Percentiles rank a stretch among this genome's conserved stretches.
Evolutionary conservation across 2,797 vertebrate genomes (phyloP).

Genomic region (Spinibarbus caldwelli): DNA sequence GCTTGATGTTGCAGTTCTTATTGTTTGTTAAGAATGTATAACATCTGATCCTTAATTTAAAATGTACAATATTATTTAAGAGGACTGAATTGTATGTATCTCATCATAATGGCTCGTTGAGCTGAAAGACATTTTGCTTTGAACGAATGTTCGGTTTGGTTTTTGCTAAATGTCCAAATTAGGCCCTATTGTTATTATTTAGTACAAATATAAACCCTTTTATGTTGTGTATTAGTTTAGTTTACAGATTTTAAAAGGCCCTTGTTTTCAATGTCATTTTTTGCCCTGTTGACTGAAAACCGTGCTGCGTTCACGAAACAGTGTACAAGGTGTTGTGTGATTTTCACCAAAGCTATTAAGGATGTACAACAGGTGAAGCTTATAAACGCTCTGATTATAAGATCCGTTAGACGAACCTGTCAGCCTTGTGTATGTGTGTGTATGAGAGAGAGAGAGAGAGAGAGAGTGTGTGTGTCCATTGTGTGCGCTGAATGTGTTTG

Average conservation of each 20-base stretch:
- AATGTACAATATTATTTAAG: slow-evolving; percentile 34
- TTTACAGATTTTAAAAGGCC: slow-evolving; percentile 10
- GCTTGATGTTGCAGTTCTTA: slow-evolving; percentile 32
- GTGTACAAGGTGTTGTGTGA: slow-evolving; percentile 17
- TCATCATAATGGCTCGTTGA: not conserved
- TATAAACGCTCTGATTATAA: slow-evolving; percentile 60
- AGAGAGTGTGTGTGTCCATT: not conserved
- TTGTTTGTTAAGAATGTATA: slow-evolving; percentile 38
- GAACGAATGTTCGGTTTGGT: slow-evolving; percentile 4
- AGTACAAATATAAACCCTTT: slow-evolving; percentile 9
- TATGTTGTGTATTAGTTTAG: slow-evolving; percentile 6
- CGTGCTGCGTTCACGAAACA: not conserved
- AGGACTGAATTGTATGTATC: not conserved
- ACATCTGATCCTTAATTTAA: slow-evolving; percentile 17
- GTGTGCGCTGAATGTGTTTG: slow-evolving; percentile 27
- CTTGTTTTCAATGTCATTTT: slow-evolving; percentile 3
- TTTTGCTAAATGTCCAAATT: slow-evolving; percentile 9
- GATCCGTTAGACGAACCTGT: slow-evolving; percentile 7
- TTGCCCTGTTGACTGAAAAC: slow-evolving; percentile 14
- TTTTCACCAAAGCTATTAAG: slow-evolving; percentile 78
- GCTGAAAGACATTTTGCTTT: slow-evolving; percentile 1
- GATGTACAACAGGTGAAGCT: slow-evolving; percentile 67
- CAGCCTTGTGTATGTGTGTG: slow-evolving; percentile 44
- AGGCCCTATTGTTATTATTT: not conserved
- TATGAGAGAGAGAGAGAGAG: not conserved